Percentiles rank a stretch among this genome's conserved stretches.
Conservation (phyloP, 2,797 vertebrate genomes). For the Adrianichthys oophorus region DNA sequence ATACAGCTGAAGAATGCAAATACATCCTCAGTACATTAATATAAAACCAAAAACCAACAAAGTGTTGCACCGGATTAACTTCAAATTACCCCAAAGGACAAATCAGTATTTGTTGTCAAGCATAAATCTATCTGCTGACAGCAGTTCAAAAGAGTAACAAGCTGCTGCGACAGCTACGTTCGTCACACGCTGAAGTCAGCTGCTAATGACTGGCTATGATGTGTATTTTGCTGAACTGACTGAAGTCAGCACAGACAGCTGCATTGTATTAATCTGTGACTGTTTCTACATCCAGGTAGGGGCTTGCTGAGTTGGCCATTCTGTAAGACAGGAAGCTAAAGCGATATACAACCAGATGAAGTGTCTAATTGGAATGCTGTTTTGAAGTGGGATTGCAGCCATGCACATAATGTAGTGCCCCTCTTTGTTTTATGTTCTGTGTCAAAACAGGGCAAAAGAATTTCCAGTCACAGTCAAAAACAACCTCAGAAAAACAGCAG, state of each 20-base stretch:
- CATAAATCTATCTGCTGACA: not conserved
- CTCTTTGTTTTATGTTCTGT: too few species aligned
- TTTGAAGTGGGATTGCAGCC: too few species aligned
- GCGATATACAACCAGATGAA: not conserved
- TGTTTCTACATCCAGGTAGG: conserved; percentile 14
- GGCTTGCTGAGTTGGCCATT: conserved; percentile 28
- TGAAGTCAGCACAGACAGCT: conserved; percentile 19
- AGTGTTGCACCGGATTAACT: not conserved
- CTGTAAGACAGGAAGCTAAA: not conserved
- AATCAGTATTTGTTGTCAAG: not conserved
- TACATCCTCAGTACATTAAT: not conserved
- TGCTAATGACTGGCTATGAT: conserved; percentile 1
- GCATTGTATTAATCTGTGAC: conserved; percentile 20
- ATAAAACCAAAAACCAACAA: not conserved
- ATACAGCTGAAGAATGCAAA: not conserved
- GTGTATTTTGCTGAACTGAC: conserved; percentile 37
- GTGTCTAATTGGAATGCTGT: too few species aligned
- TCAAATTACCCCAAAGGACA: not conserved
- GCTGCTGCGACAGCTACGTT: not conserved
- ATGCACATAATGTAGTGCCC: too few species aligned
- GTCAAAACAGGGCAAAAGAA: too few species aligned
- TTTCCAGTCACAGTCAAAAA: too few species aligned
- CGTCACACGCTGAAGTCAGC: not conserved
- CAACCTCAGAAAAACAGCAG: too few species aligned
- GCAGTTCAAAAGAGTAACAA: not conserved